phyloP scores from a whole-genome alignment of 1,140 invertebrate species.

The Formica selysi region DNA sequence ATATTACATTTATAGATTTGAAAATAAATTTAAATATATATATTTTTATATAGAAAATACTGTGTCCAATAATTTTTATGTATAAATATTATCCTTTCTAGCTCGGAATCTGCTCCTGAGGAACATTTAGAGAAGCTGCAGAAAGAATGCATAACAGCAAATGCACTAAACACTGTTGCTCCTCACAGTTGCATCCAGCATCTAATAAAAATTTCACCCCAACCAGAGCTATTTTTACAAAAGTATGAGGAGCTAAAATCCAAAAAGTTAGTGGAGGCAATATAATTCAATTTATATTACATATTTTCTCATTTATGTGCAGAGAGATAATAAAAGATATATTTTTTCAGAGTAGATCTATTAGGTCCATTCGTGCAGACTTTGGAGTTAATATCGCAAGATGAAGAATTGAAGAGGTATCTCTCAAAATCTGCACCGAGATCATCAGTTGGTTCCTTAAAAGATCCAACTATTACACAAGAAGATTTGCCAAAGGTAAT shows the following conservation, averaged over 20 bases:
- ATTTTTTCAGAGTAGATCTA: constrained; percentile 85
- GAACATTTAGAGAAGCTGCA: constrained; percentile 86
- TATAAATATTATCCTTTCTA: constrained; percentile 69
- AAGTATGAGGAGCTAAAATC: constrained; percentile 87
- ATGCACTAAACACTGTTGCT: constrained; percentile 78
- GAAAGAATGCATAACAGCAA: constrained; percentile 79
- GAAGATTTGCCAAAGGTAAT: constrained; percentile 86
- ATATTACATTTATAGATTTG: neutral
- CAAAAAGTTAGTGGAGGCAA: constrained; percentile 84
- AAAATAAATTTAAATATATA: neutral
- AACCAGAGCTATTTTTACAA: constrained; percentile 84
- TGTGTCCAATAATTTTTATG: neutral
- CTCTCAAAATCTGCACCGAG: constrained; percentile 80
- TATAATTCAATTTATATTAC: neutral
- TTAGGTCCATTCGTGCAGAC: constrained; percentile 86
- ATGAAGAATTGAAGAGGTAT: constrained; percentile 85
- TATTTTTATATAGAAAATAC: constrained; percentile 20
- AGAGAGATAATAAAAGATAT: constrained; percentile 16
- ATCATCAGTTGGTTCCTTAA: constrained; percentile 66
- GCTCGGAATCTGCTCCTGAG: constrained; percentile 84
- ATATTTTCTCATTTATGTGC: neutral
- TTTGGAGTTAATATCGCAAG: constrained; percentile 85
- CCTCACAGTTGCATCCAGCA: constrained; percentile 83
- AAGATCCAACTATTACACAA: constrained; percentile 82
- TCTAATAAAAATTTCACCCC: constrained; percentile 83